Conservation (phyloP, 2,888 invertebrate genomes). For the Drosophila pegasa region DNA sequence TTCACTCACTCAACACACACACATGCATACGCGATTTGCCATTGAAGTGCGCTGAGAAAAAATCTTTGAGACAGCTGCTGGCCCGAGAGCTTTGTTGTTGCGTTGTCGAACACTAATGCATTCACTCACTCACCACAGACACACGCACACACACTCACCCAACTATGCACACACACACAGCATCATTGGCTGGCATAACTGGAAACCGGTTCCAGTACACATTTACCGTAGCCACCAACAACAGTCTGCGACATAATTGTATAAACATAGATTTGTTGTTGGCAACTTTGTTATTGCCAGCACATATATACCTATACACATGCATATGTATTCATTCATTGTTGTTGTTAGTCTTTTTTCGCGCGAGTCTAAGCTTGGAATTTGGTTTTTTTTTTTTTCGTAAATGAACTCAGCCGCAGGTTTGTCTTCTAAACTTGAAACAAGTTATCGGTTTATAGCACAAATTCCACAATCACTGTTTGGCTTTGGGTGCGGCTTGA, state of each 20-base stretch:
- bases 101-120: conserved; percentile 18
- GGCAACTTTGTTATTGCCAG: conserved; percentile 32
- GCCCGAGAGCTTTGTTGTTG: conserved; percentile 29
- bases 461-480: conserved; percentile 44
- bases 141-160: conserved; percentile 1
- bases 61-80: conserved; percentile 45
- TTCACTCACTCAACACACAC: conserved; percentile 27
- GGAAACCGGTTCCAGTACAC: conserved; percentile 67
- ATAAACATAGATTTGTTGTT: conserved; percentile 41
- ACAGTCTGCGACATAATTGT: conserved; percentile 67
- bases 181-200: conserved; percentile 62
- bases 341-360: conserved; percentile 49
- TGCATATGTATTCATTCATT: conserved; percentile 18
- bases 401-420: conserved; percentile 32
- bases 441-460: conserved; percentile 56
- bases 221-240: conserved; percentile 46
- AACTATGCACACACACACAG: conserved; percentile 51
- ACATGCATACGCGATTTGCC: conserved; percentile 49
- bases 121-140: conserved; percentile 17
- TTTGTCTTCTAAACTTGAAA: conserved; percentile 65
- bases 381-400: conserved; percentile 21
- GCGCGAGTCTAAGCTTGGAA: conserved; percentile 50
- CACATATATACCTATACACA: conserved; percentile 25
- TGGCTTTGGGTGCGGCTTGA: conserved; percentile 53
- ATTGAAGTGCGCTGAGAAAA: conserved; percentile 55